Evolutionary conservation across 2,888 invertebrate genomes (phyloP), one percentile per base, ranked within the genome.

Genomic region (Latrodectus elegans): DNA sequence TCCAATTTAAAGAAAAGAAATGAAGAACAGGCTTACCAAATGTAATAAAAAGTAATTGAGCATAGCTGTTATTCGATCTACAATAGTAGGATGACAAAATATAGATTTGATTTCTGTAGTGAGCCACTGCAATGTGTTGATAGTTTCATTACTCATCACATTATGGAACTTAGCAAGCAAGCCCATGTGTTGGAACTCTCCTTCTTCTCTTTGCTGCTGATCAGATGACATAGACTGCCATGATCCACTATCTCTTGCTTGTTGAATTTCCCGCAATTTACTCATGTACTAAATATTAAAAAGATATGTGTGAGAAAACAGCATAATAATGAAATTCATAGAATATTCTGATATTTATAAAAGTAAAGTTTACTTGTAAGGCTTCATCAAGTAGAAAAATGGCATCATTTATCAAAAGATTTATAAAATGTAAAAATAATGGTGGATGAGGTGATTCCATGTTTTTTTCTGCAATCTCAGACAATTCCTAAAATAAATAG

Each of bases 341-440:
- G 11, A 64, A 14, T 55, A 14, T 22, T 4, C 15, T 60, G 3
- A 17, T 11, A 53, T 26, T 9, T 55, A 51, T 51, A 22, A 64
- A 60, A 22, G 65, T 91, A 64, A 60, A 22, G 65, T 91, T 91
- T 90, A 92, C 92, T 83, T 91, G 91, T 51, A 93, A 90, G 0
- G 97, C 97, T 92, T 99, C 98, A 92, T 98, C 98, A 89, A 99
- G 92, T 15, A 99, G 93, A 92, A 96, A 99, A 60, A 98, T 98
- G 81, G 98, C 98, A 93, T 99, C 99, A 92, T 99, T 99, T 92
- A 99, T 98, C 17, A 99, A 93, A 89, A 99, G 94, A 93, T 99
- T 99, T 64, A 99, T 95, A 92, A 99, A 99, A 74, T 98, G 95
- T 72, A 99, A 93, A 93, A 99, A 99, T 88, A 98, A 92, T 1